Evolutionary conservation across 1,140 invertebrate genomes (phyloP), one percentile per base, ranked within the genome.

Genomic region (Drosophila simulans): DNA sequence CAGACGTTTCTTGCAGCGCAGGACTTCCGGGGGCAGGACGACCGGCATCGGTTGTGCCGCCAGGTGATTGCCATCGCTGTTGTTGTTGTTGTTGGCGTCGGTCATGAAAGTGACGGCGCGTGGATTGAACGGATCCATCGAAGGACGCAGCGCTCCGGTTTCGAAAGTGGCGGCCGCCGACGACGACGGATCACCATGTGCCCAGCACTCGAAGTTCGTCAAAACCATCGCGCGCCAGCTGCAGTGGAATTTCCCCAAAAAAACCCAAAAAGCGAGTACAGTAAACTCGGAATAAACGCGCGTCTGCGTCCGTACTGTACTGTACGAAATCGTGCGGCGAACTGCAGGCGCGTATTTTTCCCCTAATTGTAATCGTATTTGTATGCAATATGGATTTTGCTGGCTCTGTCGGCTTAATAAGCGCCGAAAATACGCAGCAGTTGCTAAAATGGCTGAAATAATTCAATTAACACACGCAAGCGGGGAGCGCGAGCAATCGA

Each of bases 131-230:
- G 85, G 79, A 78, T 91, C 91, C 51, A 86, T 35, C n/a, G 66
- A 49, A 37, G 58, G 46, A 22, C 57, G 39, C 43, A 62, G 27
- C 8, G 51, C 35, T 39, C 52, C 64, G 58, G 39, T 72, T 80
- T 91, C 88, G 62, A 88, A 86, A 78, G 73, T 70, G 57, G 63
- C 82, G 22, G n/a, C 37, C 5, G 64, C 25, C 8, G 39, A 40
- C 15, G 55, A 51, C 8, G 39, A 40, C 15, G 55, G 55, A 43
- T 91, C 91, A 45, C 82, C 91, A 86, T 91, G 84, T 77, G 91
- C 91, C 91, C 91, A 92, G 65, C 89, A 92, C 81, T 92, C 91
- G 55, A 91, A 91, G 83, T 90, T 92, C 25, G 89, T 92, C 62
- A 92, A 76, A 45, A 92, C 89, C 91, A 92, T 92, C 8, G 55